Evolutionary conservation across 2,113 vertebrate genomes (phyloP), one percentile per base, ranked within the genome.

Genomic region (Microcebus tavaratra): DNA sequence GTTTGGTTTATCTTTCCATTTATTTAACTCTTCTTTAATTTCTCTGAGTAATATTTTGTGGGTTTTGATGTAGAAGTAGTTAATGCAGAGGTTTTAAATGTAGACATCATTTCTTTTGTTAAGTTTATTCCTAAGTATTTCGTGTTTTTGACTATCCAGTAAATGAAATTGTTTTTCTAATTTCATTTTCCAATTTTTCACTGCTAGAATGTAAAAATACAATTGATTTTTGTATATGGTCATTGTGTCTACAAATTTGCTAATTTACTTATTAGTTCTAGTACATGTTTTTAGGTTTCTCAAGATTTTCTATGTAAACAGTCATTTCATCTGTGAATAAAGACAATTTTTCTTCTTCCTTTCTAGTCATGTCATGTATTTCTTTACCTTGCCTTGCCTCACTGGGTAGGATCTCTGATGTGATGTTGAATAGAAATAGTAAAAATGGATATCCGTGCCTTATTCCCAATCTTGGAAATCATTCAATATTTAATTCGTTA

Each of bases 141-240:
- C 36, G 81, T 94, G 61, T 18, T 95, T 95, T 90, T 94, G 81
- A 92, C 94, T 76, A 84, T 68, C 25, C 14, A 93, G 31, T 95
- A 73, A 93, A 85, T 88, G 75, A 94, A 85, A 96, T 67, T 92
- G 57, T 65, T 94, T 93, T 90, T 76, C n/a, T 85, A n/a, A 53
- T 95, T 94, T 95, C 17, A 88, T 70, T 85, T 88, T 91, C 82
- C 21, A 93, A 12, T 88, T 92, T 96, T 73, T 76, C 65, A 73
- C 23, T 36, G 55, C 39, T 91, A 68, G 78, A 93, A 97, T 65
- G 48, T 70, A 81, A 96, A 94, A 96, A 59, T 57, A 73, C 68
- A 67, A 57, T 88, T 88, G 95, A 90, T 90, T 97, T 94, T 92
- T 76, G 42, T 48, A 23, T 88, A 61, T 87, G 80, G 63, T 25